Percentiles rank a stretch among this genome's conserved stretches.
phyloP scores from a whole-genome alignment of 2,797 vertebrate genomes.

The Buceros bicornis region DNA sequence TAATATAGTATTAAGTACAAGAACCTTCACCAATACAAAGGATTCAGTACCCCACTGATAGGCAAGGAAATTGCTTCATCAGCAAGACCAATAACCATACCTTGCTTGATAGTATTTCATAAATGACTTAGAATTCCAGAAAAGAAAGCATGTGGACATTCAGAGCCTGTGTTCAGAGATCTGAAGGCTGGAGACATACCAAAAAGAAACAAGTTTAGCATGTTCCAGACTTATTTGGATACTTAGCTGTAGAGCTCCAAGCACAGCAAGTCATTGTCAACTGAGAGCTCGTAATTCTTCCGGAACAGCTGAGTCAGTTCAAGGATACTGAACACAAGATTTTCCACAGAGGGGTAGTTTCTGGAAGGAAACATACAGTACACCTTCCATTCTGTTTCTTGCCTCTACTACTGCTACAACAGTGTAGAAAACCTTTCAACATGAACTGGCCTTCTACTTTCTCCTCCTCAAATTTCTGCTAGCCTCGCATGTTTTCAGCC shows the following conservation, averaged over 20 bases:
- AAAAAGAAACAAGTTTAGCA: background rate
- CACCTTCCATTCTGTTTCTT: background rate
- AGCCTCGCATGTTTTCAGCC: background rate
- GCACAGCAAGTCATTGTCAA: background rate
- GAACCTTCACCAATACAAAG: background rate
- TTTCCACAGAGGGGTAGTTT: conserved; percentile 3
- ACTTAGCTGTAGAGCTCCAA: background rate
- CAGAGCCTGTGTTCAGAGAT: background rate
- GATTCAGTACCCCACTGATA: background rate
- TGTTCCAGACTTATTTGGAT: background rate
- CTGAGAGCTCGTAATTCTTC: background rate
- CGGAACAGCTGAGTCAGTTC: background rate
- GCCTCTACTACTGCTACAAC: background rate
- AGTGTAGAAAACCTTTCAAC: background rate
- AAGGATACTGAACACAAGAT: conserved; percentile 4
- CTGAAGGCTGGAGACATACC: background rate
- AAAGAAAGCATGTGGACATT: background rate
- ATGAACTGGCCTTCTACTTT: background rate
- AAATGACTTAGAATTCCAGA: background rate
- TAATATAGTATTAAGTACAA: background rate
- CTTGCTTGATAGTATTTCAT: background rate
- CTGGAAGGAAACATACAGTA: background rate
- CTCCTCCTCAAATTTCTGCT: background rate
- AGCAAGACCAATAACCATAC: background rate
- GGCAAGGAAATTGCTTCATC: background rate